Evolutionary conservation across 2,797 vertebrate genomes (phyloP).

Genomic region (Gephyroberyx darwinii): DNA sequence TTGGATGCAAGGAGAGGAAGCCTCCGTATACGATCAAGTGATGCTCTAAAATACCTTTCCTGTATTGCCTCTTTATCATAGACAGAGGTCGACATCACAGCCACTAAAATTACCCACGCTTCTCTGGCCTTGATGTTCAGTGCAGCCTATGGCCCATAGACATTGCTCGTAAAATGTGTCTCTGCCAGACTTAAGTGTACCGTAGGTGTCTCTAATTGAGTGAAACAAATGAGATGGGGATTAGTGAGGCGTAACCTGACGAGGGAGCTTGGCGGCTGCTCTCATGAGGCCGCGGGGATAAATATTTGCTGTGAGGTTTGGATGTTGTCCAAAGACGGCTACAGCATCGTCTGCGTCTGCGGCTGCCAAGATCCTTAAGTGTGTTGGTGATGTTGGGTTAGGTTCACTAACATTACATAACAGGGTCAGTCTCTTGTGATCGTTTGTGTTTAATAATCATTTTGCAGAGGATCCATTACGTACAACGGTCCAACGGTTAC

Average conservation of each 20-base stretch:
- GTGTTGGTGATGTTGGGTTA: constrained; percentile 1
- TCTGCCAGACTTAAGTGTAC: constrained; percentile 47
- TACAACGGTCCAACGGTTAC: too few relatives aligned
- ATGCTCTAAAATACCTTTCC: neutral
- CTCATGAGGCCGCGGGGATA: constrained; percentile 12
- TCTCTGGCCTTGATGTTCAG: constrained; percentile 20
- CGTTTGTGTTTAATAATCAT: neutral
- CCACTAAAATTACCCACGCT: neutral
- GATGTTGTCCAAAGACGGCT: constrained; percentile 34
- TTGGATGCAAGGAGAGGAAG: too few relatives aligned
- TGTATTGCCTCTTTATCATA: neutral
- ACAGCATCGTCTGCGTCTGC: constrained; percentile 32
- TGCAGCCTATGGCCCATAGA: neutral
- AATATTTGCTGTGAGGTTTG: neutral
- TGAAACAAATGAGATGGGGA: constrained; percentile 32
- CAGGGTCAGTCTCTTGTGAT: neutral
- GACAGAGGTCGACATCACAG: neutral
- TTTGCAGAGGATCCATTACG: too few relatives aligned
- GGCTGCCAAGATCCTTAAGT: constrained; percentile 23
- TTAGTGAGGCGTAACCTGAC: constrained; percentile 14
- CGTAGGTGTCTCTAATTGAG: constrained; percentile 37
- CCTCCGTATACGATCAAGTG: neutral
- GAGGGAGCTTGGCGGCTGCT: constrained; percentile 24
- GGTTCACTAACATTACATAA: constrained; percentile 26
- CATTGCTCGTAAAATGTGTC: constrained; percentile 28